Conservation (phyloP, 2,797 vertebrate genomes). For the Paramormyrops hopkinsi region DNA sequence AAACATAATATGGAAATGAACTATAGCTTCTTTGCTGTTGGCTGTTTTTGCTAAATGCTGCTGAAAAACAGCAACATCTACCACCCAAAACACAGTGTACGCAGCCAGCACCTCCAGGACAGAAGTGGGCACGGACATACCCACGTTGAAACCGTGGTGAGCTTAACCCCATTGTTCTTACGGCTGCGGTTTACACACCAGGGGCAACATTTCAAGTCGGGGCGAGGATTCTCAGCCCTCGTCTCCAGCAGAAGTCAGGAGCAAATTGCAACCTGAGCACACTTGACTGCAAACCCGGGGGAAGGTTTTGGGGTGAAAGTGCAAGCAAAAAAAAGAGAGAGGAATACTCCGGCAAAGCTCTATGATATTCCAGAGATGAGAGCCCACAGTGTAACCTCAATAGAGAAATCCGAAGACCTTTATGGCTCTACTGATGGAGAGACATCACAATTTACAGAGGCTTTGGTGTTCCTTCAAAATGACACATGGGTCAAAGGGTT, state of each 20-base stretch:
- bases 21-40: neutral
- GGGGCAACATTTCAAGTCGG: neutral
- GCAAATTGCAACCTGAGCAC: neutral
- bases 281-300: constrained; percentile 1
- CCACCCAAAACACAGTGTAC: neutral
- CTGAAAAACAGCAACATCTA: neutral
- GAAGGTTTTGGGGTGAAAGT: neutral
- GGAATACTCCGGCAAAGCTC: constrained; percentile 35
- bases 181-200: neutral
- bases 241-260: neutral
- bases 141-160: neutral
- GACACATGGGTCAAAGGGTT: constrained; percentile 47
- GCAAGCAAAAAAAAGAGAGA: neutral
- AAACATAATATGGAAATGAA: neutral
- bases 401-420: constrained; percentile 36
- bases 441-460: constrained; percentile 45
- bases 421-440: constrained; percentile 40
- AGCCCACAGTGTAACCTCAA: constrained; percentile 30
- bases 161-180: constrained; percentile 7
- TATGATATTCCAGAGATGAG: constrained; percentile 5
- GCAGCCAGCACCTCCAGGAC: neutral
- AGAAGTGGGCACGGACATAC: neutral
- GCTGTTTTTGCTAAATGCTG: neutral
- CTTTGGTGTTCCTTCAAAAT: constrained; percentile 47
- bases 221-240: neutral